A percentile compares a stretch with the other conserved stretches of the same genome.
Conservation (phyloP, 2,797 vertebrate species). For the Chrosomus eos region DNA sequence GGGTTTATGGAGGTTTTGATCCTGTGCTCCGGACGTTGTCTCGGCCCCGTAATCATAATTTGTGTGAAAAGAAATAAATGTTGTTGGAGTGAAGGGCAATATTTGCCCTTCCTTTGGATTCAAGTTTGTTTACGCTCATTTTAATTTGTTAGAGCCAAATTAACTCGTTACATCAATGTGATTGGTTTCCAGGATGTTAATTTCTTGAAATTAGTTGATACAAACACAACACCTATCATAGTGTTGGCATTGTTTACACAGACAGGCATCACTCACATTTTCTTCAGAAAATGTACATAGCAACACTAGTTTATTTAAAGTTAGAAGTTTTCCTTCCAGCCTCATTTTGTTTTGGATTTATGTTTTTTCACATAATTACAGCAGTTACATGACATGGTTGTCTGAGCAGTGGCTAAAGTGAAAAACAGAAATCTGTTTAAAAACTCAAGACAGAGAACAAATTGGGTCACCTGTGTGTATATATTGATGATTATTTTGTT, state of each 20-base stretch:
- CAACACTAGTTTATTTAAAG: background rate
- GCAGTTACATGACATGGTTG: background rate
- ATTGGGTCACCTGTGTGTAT: background rate
- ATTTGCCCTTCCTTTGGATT: too few species aligned
- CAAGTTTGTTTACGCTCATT: too few species aligned
- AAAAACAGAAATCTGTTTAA: background rate
- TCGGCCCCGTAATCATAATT: too few species aligned
- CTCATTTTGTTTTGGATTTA: background rate
- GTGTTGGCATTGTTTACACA: background rate
- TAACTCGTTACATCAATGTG: too few species aligned
- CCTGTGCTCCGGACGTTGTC: too few species aligned
- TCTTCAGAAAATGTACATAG: background rate
- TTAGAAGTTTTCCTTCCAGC: background rate
- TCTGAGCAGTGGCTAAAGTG: background rate
- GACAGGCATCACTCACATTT: background rate
- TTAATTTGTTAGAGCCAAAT: too few species aligned
- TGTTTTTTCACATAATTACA: background rate
- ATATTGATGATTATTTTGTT: background rate
- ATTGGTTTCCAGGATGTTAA: too few species aligned
- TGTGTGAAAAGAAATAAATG: too few species aligned
- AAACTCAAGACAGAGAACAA: background rate
- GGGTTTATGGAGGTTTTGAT: too few species aligned
- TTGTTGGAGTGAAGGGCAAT: too few species aligned
- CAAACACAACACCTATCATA: background rate
- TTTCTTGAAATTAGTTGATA: too few species aligned